Evolutionary conservation across 2,797 vertebrate species (phyloP).

Genomic region (Hyperoplus immaculatus): DNA sequence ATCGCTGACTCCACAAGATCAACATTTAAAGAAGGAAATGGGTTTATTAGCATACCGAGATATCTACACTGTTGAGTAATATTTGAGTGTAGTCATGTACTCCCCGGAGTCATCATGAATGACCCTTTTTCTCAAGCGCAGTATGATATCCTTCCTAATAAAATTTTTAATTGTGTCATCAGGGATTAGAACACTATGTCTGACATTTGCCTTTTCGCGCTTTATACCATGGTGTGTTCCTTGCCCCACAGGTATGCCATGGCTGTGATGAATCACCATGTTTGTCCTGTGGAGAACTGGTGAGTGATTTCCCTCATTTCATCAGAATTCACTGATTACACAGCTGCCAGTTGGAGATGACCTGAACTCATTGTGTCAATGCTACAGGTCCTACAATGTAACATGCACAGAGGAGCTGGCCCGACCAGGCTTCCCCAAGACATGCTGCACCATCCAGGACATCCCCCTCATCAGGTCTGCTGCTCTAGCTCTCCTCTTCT

Average conservation of each 20-base stretch:
- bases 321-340: background rate
- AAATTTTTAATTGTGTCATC: background rate
- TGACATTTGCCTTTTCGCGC: conserved; percentile 28
- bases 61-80: background rate
- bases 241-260: conserved; percentile 89
- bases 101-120: background rate
- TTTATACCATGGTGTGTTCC: conserved; percentile 33
- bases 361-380: conserved; percentile 26
- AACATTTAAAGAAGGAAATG: background rate
- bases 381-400: conserved; percentile 91
- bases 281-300: conserved; percentile 97
- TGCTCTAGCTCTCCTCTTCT: conserved; percentile 1
- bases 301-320: conserved; percentile 63
- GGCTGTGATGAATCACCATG: conserved; percentile 97
- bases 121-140: background rate
- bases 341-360: background rate
- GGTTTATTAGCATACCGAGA: background rate
- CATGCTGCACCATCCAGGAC: conserved; percentile 93
- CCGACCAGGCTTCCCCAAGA: conserved; percentile 91
- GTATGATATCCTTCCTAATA: background rate
- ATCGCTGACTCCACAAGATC: background rate
- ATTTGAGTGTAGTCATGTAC: background rate
- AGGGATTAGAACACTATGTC: conserved; percentile 3
- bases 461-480: conserved; percentile 93
- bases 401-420: conserved; percentile 90